These are phyloP conservation scores for Globia sparganii DNA, from an alignment of 2,888 invertebrate genomes.

Conservation along the genomic window DNA sequence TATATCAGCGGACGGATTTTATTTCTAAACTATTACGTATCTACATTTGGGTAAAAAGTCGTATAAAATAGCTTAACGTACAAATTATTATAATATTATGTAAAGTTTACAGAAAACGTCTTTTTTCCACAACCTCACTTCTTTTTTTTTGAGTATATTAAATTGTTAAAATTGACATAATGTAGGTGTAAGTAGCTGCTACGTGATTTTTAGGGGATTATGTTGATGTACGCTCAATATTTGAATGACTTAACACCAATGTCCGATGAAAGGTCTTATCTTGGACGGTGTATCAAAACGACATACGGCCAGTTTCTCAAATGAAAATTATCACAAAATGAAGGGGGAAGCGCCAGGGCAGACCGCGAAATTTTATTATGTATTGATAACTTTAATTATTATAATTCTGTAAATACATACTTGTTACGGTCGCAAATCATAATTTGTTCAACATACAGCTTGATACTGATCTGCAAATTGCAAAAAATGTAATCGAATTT, in stretches of 20 bases:
- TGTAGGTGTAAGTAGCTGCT: slow-evolving; percentile 14
- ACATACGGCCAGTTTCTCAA: background rate
- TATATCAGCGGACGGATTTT: slow-evolving; percentile 76
- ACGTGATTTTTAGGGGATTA: slow-evolving; percentile 15
- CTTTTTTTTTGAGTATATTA: slow-evolving; percentile 52
- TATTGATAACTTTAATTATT: too few relatives aligned
- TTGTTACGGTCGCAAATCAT: too few relatives aligned
- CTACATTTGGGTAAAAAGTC: slow-evolving; percentile 86
- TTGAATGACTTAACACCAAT: slow-evolving; percentile 7
- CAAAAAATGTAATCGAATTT: too few relatives aligned
- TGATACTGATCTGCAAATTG: too few relatives aligned
- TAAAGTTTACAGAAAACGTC: slow-evolving; percentile 53
- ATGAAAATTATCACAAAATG: background rate
- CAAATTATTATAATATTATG: slow-evolving; percentile 28
- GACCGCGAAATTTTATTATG: too few relatives aligned
- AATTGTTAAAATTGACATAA: slow-evolving; percentile 36
- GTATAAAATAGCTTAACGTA: slow-evolving; percentile 62
- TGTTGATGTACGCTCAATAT: background rate
- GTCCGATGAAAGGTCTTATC: background rate
- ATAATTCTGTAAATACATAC: too few relatives aligned
- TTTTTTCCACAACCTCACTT: slow-evolving; percentile 47
- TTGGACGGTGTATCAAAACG: background rate
- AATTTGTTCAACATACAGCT: too few relatives aligned
- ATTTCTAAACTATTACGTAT: slow-evolving; percentile 76
- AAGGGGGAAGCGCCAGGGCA: too few relatives aligned